Evolutionary conservation across 1,140 invertebrate genomes (phyloP), one percentile per base, ranked within the genome.

Genomic region (Drosophila serrata): DNA sequence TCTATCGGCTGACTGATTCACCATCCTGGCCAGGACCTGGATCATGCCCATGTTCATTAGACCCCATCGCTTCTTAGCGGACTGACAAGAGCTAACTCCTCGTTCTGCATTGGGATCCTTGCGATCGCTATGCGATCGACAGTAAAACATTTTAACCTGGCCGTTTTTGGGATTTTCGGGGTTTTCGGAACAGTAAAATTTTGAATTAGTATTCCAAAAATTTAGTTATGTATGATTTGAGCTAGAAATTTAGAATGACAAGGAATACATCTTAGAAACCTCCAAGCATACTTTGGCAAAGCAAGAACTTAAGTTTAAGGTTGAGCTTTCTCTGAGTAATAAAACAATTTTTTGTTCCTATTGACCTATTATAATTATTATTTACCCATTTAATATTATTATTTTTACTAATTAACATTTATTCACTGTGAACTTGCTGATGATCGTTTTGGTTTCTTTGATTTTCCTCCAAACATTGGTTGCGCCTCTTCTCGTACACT

Each of bases 31-130:
- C 13, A 86, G 19, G 8, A 15, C 17, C 5, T 53, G 45, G 12
- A 86, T 19, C 9, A 59, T 35, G 5, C 7, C 15, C 0, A 22
- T 5, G 33, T 86, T 86, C 2, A 22, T 31, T 1, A 48, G 24
- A 51, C 57, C 69, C 79, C 82, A 86, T 9, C 46, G 49, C 37
- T 51, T 17, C 11, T 69, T 40, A 11, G 24, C 13, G 35, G 40
- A 46, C 11, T 63, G 4, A 8, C 35, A 56, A 8, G 24, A 27
- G 19, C 61, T 51, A 11, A 17, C 22, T 3, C 12, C 40, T 2
- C 27, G 12, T 0, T 42, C 40, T 6, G 70, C 35, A 46, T 43
- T 29, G 1, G 65, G 37, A 31, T 55, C 24, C 0, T 37, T 31
- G 12, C 46, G 62, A 69, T 69, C 31, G 45, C 43, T 49, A 9